phyloP scores from a whole-genome alignment of 2,888 invertebrate genomes.

The Heteropelma amictum region DNA sequence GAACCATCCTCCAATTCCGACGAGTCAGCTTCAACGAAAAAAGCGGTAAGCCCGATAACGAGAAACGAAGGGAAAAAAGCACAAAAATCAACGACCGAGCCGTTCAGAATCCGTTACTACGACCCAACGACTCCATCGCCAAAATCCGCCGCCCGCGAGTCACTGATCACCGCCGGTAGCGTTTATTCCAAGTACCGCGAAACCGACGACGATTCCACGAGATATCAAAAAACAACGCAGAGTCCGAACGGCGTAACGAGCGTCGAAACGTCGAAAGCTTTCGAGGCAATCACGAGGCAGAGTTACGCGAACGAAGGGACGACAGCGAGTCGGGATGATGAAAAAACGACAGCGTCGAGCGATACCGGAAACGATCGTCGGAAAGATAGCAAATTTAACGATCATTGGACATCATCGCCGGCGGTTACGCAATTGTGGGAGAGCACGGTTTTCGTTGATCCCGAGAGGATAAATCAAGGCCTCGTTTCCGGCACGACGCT shows the following conservation, averaged over 20 bases:
- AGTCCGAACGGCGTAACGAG: conserved; percentile 32
- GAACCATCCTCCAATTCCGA: not conserved
- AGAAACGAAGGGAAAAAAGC: conserved; percentile 25
- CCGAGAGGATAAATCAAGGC: conserved; percentile 85
- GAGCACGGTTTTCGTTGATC: conserved; percentile 85
- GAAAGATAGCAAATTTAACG: conserved; percentile 73
- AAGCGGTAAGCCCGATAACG: conserved; percentile 40
- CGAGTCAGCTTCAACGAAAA: not conserved
- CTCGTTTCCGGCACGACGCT: conserved; percentile 76
- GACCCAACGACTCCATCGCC: conserved; percentile 60
- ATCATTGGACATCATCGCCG: conserved; percentile 79
- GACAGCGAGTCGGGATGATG: conserved; percentile 27
- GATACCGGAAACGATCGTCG: conserved; percentile 19
- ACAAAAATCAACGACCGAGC: conserved; percentile 60
- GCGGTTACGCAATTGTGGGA: conserved; percentile 82
- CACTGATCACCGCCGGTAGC: conserved; percentile 67
- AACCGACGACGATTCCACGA: conserved; percentile 56
- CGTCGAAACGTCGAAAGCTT: conserved; percentile 44
- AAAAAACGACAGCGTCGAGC: conserved; percentile 13
- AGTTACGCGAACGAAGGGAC: conserved; percentile 26
- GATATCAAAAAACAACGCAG: conserved; percentile 48
- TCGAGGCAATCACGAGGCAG: conserved; percentile 28
- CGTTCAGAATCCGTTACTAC: conserved; percentile 69
- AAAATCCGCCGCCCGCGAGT: conserved; percentile 55
- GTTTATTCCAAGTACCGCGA: conserved; percentile 66